Base-by-base conservation (phyloP, 2,113 vertebrate species). In the Parotia lawesii region DNA sequence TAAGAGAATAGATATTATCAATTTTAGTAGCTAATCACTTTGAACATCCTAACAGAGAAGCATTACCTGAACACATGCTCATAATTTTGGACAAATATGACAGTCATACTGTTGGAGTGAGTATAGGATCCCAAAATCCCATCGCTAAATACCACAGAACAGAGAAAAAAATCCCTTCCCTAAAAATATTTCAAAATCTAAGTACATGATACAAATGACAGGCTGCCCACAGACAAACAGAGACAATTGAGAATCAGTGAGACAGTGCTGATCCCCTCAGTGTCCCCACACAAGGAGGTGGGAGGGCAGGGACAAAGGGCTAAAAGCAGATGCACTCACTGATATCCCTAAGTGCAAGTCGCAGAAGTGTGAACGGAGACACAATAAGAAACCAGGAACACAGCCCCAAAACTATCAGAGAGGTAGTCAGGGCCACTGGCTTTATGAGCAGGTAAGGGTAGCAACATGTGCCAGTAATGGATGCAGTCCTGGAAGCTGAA, bases 241-340 rank as follows among this genome's bases (percentile, higher is more conserved):
- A 25, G 29, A 25, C 24, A 73, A 74, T 0, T 0, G 1, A 38
- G 85, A 60, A 87, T 31, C 3, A 24, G 17, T 0, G 0, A 72
- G 40, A 20, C 3, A 4, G 29, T 2, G 12, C 8, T 6, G 35
- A 29, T 54, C 21, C 11, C 35, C 62, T 58, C 35, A 4, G 19
- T 5, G 25, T 35, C 15, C n/a, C 35, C 51, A 5, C 5, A 33
- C 11, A 37, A 38, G 24, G 66, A 27, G 37, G 45, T 11, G 10
- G n/a, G 12, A 48, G 29, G 60, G 37, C n/a, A 64, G 54, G 51
- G 42, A 60, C 38, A 53, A 61, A 53, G 35, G 35, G 37, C 40
- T 57, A 20, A 71, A 61, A 74, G 51, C 42, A 76, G 76, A 25
- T 13, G 24, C 38, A 27, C 15, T 62, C 78, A 65, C 15, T 27